phyloP scores from a whole-genome alignment of 2,888 invertebrate species.

The Thera britannica region DNA sequence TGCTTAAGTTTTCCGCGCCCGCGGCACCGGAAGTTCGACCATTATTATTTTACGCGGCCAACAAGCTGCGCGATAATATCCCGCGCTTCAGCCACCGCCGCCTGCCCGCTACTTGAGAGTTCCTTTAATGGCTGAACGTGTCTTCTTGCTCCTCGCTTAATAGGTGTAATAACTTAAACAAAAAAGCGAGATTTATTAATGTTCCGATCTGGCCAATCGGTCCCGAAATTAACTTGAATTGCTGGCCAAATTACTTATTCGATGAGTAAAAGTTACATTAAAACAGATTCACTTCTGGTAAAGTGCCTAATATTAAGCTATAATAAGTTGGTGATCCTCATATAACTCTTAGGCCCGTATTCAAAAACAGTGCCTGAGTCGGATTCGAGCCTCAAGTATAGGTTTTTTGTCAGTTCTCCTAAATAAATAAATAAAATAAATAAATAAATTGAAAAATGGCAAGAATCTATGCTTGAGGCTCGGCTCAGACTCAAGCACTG shows the following conservation, averaged over 20 bases:
- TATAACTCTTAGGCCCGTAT: neutral
- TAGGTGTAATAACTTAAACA: constrained; percentile 82
- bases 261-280: constrained; percentile 26
- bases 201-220: constrained; percentile 53
- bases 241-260: constrained; percentile 32
- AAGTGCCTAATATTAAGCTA: neutral
- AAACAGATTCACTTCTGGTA: constrained; percentile 20
- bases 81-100: constrained; percentile 62
- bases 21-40: constrained; percentile 85
- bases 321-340: neutral
- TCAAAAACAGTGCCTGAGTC: too few relatives aligned
- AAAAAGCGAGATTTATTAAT: constrained; percentile 74
- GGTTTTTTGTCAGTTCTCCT: too few relatives aligned
- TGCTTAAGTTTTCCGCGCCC: constrained; percentile 81
- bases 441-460: too few relatives aligned
- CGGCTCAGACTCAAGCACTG: too few relatives aligned
- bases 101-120: constrained; percentile 63
- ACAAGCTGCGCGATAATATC: constrained; percentile 86
- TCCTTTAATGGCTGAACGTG: constrained; percentile 80
- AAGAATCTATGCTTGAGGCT: too few relatives aligned
- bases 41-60: constrained; percentile 86
- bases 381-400: too few relatives aligned
- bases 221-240: constrained; percentile 37
- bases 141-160: constrained; percentile 81
- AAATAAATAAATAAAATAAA: too few relatives aligned